phyloP scores from a whole-genome alignment of 2,113 vertebrate species.

The Machaerirhynchus nigripectus region DNA sequence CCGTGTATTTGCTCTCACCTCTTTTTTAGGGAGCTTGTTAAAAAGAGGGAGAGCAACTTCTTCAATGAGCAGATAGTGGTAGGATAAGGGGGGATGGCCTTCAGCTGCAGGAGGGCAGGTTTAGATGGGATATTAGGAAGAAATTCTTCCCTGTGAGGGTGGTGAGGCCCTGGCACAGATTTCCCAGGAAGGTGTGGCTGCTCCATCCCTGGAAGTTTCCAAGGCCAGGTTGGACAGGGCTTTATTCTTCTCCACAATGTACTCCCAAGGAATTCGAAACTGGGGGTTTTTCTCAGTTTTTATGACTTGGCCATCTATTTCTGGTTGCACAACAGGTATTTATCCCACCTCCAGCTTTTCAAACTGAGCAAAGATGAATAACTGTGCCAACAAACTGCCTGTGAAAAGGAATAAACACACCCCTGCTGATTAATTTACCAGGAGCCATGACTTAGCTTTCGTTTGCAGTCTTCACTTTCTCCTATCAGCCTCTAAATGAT shows the following conservation, averaged over 20 bases:
- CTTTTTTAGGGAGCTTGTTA: neutral
- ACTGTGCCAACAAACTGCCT: neutral
- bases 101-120: neutral
- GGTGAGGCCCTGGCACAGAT: accelerated
- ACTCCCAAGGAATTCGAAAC: neutral
- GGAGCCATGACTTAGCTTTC: neutral
- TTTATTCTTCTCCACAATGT: neutral
- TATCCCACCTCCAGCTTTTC: neutral
- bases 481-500: neutral
- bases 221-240: neutral
- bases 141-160: neutral
- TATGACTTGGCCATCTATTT: neutral
- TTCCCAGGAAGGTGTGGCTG: neutral
- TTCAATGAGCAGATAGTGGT: neutral
- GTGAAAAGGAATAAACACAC: neutral
- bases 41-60: neutral
- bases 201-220: neutral
- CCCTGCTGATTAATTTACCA: neutral
- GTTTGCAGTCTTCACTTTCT: neutral
- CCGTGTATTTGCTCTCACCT: neutral
- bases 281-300: neutral
- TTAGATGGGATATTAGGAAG: neutral
- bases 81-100: neutral
- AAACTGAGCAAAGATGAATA: neutral
- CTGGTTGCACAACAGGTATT: neutral